A percentile compares a stretch with the other conserved stretches of the same genome.
phyloP scores from a whole-genome alignment of 2,888 invertebrate genomes.

The Ecliptopera silaceata region DNA sequence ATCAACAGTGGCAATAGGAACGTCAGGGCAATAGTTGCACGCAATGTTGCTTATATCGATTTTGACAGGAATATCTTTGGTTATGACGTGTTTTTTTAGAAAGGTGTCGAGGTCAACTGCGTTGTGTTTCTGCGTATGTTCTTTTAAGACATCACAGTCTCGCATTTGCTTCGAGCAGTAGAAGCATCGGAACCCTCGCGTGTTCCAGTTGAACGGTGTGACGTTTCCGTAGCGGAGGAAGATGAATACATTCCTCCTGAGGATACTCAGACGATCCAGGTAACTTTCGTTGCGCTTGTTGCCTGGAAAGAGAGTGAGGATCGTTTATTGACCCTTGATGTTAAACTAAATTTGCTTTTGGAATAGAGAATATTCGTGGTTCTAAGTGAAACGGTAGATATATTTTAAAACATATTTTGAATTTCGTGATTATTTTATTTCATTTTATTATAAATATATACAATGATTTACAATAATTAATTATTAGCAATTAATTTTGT shows the following conservation, averaged over 20 bases:
- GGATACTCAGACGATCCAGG: constrained; percentile 52
- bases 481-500: too few relatives aligned
- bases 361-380: neutral
- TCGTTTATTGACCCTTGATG: constrained; percentile 38
- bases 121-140: constrained; percentile 54
- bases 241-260: constrained; percentile 55
- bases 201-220: constrained; percentile 65
- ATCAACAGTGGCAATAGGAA: constrained; percentile 43
- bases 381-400: neutral
- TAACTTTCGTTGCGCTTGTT: constrained; percentile 46
- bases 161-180: constrained; percentile 60
- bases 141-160: constrained; percentile 54
- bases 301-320: constrained; percentile 61
- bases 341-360: neutral
- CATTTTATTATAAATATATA: too few relatives aligned
- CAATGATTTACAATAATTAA: neutral
- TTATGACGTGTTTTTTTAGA: constrained; percentile 53
- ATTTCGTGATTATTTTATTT: neutral
- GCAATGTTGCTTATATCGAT: constrained; percentile 55
- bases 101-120: constrained; percentile 48
- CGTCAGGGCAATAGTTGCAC: constrained; percentile 55
- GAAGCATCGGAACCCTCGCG: constrained; percentile 64
- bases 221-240: constrained; percentile 61
- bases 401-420: neutral
- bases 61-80: constrained; percentile 67